phyloP scores from a whole-genome alignment of 2,797 vertebrate species.

The Simalia tracyae region DNA sequence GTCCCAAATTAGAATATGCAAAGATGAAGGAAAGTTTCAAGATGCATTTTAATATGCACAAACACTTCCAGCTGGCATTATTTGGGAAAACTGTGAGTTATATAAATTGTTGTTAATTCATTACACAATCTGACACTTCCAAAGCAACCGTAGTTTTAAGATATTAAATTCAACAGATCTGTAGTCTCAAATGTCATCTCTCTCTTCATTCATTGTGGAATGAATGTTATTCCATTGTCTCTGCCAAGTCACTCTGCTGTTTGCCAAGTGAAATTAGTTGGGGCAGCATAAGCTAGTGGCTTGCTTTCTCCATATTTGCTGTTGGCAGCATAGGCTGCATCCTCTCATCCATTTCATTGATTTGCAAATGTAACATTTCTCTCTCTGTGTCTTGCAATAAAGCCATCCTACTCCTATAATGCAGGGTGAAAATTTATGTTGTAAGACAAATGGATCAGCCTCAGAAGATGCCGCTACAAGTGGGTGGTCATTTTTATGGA shows the following conservation, averaged over 20 bases:
- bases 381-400: background rate
- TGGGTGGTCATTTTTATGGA: background rate
- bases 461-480: background rate
- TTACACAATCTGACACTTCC: background rate
- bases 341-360: background rate
- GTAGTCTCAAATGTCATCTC: accelerated
- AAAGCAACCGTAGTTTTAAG: background rate
- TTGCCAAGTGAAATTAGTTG: accelerated
- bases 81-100: background rate
- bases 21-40: background rate
- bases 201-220: background rate
- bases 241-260: background rate
- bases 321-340: background rate
- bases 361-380: background rate
- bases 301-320: background rate
- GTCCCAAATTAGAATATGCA: background rate
- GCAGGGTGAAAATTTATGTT: background rate
- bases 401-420: background rate
- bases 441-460: background rate
- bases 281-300: accelerated
- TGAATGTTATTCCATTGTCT: background rate
- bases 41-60: background rate
- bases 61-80: background rate
- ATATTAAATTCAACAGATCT: constrained; percentile 12
- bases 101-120: constrained; percentile 11